A percentile compares a stretch with the other conserved stretches of the same genome.
These are phyloP conservation scores for Trematomus loennbergii DNA, from an alignment of 2,113 vertebrate species.

Conservation along the genomic window DNA sequence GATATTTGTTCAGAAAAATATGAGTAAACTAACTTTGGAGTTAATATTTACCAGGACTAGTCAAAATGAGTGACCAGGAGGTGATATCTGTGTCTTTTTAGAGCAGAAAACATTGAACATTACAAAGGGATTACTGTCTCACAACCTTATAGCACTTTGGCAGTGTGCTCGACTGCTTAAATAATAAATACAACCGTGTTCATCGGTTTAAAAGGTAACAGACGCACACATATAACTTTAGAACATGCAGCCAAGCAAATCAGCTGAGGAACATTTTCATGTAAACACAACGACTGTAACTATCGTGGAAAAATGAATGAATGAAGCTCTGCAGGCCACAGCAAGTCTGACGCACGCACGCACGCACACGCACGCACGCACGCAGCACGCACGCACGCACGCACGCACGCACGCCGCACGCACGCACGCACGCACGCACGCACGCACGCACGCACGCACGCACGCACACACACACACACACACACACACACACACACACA, in stretches of 20 bases:
- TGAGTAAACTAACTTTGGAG: not conserved
- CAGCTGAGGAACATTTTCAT: not conserved
- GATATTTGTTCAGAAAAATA: too few species aligned
- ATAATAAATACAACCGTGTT: too few species aligned
- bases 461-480: not conserved
- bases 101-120: not conserved
- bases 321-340: constrained; percentile 29
- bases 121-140: not conserved
- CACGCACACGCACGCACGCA: not conserved
- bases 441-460: constrained; percentile 23
- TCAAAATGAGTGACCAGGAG: not conserved
- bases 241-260: too few species aligned
- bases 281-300: not conserved
- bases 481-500: constrained; percentile 4
- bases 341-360: constrained; percentile 24
- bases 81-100: too few species aligned
- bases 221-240: not conserved
- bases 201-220: not conserved
- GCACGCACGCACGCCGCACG: not conserved
- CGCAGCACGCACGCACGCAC: not conserved
- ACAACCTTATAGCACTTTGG: not conserved
- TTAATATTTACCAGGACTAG: not conserved
- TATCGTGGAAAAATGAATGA: not conserved
- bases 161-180: too few species aligned
- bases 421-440: not conserved